These are phyloP conservation scores for Callopanchax toddi DNA, from an alignment of 2,113 vertebrate genomes.

Conservation along the genomic window DNA sequence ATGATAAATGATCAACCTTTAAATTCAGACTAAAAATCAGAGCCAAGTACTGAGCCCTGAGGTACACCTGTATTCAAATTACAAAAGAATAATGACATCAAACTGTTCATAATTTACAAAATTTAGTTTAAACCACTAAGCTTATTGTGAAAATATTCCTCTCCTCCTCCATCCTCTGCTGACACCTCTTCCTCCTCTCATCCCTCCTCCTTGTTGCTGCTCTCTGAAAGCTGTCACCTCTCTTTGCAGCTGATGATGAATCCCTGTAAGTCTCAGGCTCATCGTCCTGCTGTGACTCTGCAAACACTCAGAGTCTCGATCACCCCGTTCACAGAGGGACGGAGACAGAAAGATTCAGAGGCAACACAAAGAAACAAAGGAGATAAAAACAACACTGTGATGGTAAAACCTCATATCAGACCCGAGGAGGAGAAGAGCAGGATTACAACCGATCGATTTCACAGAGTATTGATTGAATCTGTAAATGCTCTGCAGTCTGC, in stretches of 20 bases:
- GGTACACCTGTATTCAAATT: too few species aligned
- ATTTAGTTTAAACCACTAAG: too few species aligned
- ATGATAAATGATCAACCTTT: too few species aligned
- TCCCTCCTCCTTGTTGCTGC: neutral
- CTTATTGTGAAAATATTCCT: too few species aligned
- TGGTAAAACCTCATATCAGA: neutral
- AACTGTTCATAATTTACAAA: too few species aligned
- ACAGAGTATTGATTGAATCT: slow-evolving; percentile 1
- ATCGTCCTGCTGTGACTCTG: slow-evolving; percentile 35
- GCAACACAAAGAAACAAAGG: neutral
- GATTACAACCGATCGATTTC: neutral
- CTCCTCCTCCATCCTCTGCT: neutral
- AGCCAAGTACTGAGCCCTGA: too few species aligned
- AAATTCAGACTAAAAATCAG: too few species aligned
- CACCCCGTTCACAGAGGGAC: neutral
- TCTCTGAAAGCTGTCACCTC: slow-evolving; percentile 28
- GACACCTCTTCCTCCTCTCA: neutral
- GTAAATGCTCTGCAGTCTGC: neutral
- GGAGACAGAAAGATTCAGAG: neutral
- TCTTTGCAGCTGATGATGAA: slow-evolving; percentile 24
- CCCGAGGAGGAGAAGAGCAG: neutral
- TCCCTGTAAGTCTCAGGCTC: slow-evolving; percentile 30
- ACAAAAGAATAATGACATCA: too few species aligned
- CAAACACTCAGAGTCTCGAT: slow-evolving; percentile 7
- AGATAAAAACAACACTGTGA: neutral